Conservation (phyloP, 2,113 vertebrate genomes). For the Oceanites oceanicus region DNA sequence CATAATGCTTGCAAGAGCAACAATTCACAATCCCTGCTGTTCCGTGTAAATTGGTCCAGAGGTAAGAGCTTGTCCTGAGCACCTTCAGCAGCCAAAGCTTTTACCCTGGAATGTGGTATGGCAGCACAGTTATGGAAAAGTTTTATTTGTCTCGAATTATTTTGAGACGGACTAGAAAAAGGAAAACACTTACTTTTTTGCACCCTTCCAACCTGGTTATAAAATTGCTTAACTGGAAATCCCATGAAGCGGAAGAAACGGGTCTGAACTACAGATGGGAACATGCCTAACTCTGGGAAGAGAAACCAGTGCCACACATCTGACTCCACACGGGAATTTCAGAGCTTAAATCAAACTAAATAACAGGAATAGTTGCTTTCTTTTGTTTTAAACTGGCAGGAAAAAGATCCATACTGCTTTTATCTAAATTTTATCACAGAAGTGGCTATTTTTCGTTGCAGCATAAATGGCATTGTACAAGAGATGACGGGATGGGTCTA, state of each 20-base stretch:
- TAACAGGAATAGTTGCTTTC: background rate
- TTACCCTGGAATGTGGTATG: background rate
- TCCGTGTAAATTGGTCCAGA: background rate
- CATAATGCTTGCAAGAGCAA: background rate
- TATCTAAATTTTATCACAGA: background rate
- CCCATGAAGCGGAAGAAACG: background rate
- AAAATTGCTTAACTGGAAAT: background rate
- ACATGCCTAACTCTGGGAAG: background rate
- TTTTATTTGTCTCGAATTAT: background rate
- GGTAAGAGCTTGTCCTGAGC: background rate
- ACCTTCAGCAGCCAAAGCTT: background rate
- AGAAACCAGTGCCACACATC: background rate
- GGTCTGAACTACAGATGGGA: background rate
- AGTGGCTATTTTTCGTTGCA: background rate
- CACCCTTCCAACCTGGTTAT: background rate
- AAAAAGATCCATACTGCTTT: background rate
- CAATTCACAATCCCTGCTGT: background rate
- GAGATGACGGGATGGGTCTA: background rate
- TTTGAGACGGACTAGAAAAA: background rate
- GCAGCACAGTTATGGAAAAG: background rate
- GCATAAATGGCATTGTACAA: background rate
- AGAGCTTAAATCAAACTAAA: background rate
- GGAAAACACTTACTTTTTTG: too few relatives aligned
- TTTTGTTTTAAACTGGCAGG: background rate
- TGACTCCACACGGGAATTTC: background rate